phyloP scores from a whole-genome alignment of 2,113 vertebrate species.

The Dipodomys stephensi region DNA sequence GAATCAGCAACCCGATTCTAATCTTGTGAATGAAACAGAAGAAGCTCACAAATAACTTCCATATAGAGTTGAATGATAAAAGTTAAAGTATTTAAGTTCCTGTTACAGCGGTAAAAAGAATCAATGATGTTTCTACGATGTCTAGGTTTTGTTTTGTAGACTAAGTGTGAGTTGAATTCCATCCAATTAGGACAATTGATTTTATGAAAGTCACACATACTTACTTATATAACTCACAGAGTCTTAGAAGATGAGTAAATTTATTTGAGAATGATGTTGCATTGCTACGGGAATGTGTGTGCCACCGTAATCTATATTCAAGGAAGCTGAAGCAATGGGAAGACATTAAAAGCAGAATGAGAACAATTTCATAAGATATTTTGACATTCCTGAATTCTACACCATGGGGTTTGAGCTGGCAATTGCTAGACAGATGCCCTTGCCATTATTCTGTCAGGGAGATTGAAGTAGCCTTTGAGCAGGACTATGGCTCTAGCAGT shows the following conservation, averaged over 20 bases:
- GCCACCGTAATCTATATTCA: background rate
- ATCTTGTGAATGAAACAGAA: background rate
- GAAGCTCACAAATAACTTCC: background rate
- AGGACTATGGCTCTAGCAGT: background rate
- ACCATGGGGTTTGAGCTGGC: background rate
- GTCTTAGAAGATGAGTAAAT: background rate
- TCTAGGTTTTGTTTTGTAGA: background rate
- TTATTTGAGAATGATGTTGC: background rate
- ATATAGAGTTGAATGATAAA: background rate
- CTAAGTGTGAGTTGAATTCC: background rate
- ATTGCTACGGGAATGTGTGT: background rate
- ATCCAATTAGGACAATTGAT: background rate
- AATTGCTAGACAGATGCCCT: background rate
- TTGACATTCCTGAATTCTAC: background rate
- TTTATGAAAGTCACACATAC: background rate
- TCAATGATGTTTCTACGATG: background rate
- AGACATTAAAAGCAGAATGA: background rate
- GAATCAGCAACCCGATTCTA: background rate
- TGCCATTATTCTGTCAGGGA: background rate
- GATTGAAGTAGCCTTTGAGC: background rate
- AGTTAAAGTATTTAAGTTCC: conserved; percentile 33
- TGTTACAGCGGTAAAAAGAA: background rate
- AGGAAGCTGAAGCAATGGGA: background rate
- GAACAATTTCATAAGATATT: background rate
- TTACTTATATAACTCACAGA: background rate